Base-by-base conservation (phyloP, 2,797 vertebrate genomes). In the Scolopax bukidnonensis region DNA sequence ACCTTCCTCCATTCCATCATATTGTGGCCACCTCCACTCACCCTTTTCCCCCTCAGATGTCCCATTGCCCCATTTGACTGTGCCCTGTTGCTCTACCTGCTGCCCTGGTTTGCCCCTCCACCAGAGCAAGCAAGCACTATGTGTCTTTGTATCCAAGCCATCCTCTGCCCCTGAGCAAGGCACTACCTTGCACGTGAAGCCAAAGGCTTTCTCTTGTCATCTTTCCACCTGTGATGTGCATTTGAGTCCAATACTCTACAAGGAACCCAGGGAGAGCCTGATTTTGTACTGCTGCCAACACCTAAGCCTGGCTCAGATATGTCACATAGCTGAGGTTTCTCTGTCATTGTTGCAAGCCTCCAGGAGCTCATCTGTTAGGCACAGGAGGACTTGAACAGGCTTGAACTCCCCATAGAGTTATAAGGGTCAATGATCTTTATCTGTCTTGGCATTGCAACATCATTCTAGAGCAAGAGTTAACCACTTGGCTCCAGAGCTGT, bases 271-370 rank as follows among this genome's bases (percentile, higher is more conserved):
- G n/a, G n/a, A 68, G 30, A 76, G 48, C 16, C 63, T 60, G 36
- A 61, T 57, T 89, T 91, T 80, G 33, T 32, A 19, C 59, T 70
- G 64, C 53, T 78, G 64, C 60, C 70, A 86, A 36, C 71, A 36
- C 23, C 43, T 57, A 82, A 93, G 53, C 50, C 71, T 84, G 79
- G 56, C 86, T 92, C 69, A 69, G 38, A 9, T 60, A 28, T 38
- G 90, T 91, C 82, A 82, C 75, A 84, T 41, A 73, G 50, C 67
- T 91, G 92, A 90, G 80, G 47, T 61, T 71, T 84, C 69, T 75
- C 74, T 79, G 74, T 60, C 81, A 40, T 9, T 74, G 47, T 23
- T 82, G 9, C 33, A 32, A 89, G 61, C 47, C 25, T 88, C 51
- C 53, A 71, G 74, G 50, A 90, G 63, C 73, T 73, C 0, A 1